A percentile compares a stretch with the other conserved stretches of the same genome.
Evolutionary conservation across 2,888 invertebrate genomes (phyloP).

Genomic region (Agrotis ipsilon): DNA sequence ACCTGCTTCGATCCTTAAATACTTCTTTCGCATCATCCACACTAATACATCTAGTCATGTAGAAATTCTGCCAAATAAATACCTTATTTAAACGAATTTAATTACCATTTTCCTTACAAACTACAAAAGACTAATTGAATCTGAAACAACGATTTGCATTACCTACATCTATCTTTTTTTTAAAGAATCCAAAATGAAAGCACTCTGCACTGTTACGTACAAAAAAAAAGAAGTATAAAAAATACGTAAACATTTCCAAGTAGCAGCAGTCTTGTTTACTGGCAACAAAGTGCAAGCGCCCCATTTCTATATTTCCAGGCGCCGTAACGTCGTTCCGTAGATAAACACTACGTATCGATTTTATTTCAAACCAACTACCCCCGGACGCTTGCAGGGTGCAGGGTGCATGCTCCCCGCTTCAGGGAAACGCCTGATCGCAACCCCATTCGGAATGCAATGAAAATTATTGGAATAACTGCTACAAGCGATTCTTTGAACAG

Average conservation of each 20-base stretch:
- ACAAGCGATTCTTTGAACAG: conserved; percentile 49
- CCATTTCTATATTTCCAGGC: conserved; percentile 57
- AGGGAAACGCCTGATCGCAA: conserved; percentile 44
- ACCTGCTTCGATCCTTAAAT: too few relatives aligned
- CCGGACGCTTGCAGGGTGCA: conserved; percentile 40
- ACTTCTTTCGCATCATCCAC: too few relatives aligned
- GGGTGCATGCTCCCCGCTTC: conserved; percentile 52
- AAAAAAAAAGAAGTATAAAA: too few relatives aligned
- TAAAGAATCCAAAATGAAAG: neutral
- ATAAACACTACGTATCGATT: conserved; percentile 66
- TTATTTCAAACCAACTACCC: conserved; percentile 48
- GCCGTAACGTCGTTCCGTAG: conserved; percentile 61
- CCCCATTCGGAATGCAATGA: conserved; percentile 36
- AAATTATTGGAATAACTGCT: conserved; percentile 37
- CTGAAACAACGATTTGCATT: too few relatives aligned
- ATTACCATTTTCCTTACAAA: neutral
- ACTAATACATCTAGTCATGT: neutral
- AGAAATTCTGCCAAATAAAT: neutral
- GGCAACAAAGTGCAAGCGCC: conserved; percentile 58
- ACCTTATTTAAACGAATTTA: neutral
- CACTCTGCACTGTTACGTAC: neutral
- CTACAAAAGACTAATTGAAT: too few relatives aligned
- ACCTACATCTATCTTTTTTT: too few relatives aligned
- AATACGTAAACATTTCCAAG: neutral
- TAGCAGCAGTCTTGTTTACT: conserved; percentile 17